Evolutionary conservation across 2,113 vertebrate genomes (phyloP), one percentile per base, ranked within the genome.

Genomic region (Lophotis ruficrista): DNA sequence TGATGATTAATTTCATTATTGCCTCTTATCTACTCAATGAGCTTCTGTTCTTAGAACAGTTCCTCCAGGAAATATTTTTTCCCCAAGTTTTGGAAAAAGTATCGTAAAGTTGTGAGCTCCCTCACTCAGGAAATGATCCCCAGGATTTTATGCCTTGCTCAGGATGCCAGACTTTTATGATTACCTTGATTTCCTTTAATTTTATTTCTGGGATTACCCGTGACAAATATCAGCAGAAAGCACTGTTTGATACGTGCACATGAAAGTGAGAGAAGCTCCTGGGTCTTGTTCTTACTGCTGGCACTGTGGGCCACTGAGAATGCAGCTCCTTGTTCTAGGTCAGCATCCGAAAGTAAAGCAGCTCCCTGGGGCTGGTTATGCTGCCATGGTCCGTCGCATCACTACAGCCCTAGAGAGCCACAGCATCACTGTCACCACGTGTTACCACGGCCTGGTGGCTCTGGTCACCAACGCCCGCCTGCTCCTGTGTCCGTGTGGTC

Each of bases 1-100:
- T 77, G 62, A 75, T 92, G 91, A 83, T 38, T 95, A 92, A 93
- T 93, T 68, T 57, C 12, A 25, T 80, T 24, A 57, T 14, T 79
- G 35, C 57, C 30, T 78, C 65, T 95, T 88, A 69, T 20, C 51
- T 78, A 78, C 27, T 87, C 50, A 73, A 23, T 50, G 28, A 65
- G 15, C 28, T 72, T 86, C 25, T 77, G 41, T 50, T 93, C 33
- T 28, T n/a, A 50, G n/a, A 31, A n/a, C 28, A 33, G 21, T 43
- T 96, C 25, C 88, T 72, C 70, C 53, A 35, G 48, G 35, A 95
- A 89, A 60, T 83, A 72, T 10, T 72, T 90, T 86, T 25, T 35
- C 16, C 43, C 0, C 0, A 0, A 30, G 31, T 83, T 94, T 85
- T 66, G 27, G 53, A 64, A 56, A 56, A 83, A 23, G 7, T 79